Evolutionary conservation across 2,113 vertebrate species (phyloP).

Genomic region (Piaya cayana): DNA sequence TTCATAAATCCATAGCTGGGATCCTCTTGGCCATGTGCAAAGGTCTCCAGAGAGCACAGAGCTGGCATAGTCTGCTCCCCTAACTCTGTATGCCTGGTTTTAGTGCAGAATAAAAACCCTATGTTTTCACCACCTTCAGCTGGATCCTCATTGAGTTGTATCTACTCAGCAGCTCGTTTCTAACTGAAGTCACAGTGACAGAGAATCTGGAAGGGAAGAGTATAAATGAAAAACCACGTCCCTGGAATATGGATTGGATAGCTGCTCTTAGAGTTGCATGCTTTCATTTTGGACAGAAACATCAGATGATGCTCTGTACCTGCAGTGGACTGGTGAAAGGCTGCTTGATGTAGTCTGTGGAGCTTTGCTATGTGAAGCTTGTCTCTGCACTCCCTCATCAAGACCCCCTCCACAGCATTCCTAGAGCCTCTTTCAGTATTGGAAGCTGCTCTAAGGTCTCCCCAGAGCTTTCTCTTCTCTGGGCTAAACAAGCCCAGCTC

Average conservation of each 20-base stretch:
- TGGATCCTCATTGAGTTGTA: not conserved
- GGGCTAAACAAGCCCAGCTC: too few species aligned
- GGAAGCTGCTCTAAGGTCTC: too few species aligned
- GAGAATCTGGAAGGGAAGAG: not conserved
- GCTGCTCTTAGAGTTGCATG: not conserved
- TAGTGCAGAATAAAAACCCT: not conserved
- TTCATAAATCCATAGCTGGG: constrained; percentile 46
- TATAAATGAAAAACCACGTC: not conserved
- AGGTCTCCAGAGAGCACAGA: not conserved
- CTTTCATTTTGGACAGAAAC: not conserved
- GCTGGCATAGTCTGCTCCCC: not conserved
- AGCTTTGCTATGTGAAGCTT: not conserved
- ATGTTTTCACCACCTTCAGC: not conserved
- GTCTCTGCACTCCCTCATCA: too few species aligned
- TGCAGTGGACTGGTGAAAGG: not conserved
- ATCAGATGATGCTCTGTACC: not conserved
- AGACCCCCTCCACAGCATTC: too few species aligned
- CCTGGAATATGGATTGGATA: not conserved
- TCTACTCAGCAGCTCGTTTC: not conserved
- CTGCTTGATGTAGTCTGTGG: not conserved
- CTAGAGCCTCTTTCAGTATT: too few species aligned
- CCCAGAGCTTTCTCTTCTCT: too few species aligned
- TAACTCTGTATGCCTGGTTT: not conserved
- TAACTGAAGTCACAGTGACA: not conserved
- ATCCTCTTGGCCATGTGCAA: not conserved